Base-by-base conservation (phyloP, 2,113 vertebrate species). In the Syngnathus typhle region DNA sequence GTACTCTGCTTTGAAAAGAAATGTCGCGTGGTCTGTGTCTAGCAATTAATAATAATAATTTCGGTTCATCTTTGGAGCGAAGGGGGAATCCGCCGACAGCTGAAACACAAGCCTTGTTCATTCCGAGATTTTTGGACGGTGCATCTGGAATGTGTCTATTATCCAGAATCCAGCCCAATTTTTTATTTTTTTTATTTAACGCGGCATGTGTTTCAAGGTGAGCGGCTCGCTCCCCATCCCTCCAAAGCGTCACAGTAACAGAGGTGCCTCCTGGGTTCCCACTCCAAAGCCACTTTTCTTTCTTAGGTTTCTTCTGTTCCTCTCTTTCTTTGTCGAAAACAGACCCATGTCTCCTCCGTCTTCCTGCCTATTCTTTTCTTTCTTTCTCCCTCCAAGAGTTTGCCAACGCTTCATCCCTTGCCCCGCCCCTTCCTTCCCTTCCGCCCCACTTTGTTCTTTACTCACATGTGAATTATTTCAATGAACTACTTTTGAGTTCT, bases 281-380 rank as follows among this genome's bases (percentile, higher is more conserved):
- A 90, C 89, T 91, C 89, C 91, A 91, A 90, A 91, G 88, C 87
- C 88, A 89, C 89, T 79, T 90, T 89, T 82, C 65, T 83, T 89
- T 73, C 85, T 90, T 94, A 92, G 89, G 92, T 91, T 93, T 95
- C 62, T 94, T 96, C 89, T 91, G 90, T 94, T 91, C 92, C 90
- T 95, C 93, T 89, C 71, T 78, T 96, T 89, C 83, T 88, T 93
- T 43, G 78, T 82, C 92, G 95, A 92, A 93, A 93, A 93, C 80
- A 93, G 93, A 94, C 93, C 92, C 96, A 98, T 98, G 93, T 94
- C 85, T 89, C 81, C 78, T 87, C 87, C 85, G 9, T 43, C 41
- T 43, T 74, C 88, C 79, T 85, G 86, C 85, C 85, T 86, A 83
- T 87, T 79, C 75, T 87, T 77, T 84, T 79, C 74, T 87, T 89